Conservation (phyloP, 2,888 invertebrate genomes). For the Chouioia cunea region DNA sequence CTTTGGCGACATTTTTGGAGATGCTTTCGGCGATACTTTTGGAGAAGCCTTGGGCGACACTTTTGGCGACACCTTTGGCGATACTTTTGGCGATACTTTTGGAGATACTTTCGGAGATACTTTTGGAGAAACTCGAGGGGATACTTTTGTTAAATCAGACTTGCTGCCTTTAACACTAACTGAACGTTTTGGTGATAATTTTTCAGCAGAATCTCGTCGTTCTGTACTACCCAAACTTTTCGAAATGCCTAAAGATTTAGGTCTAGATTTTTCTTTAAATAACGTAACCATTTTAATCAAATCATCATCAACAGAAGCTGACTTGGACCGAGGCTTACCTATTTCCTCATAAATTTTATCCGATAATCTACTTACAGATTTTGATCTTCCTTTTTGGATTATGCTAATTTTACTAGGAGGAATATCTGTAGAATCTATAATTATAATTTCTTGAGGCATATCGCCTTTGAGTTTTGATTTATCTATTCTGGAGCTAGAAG, state of each 20-base stretch:
- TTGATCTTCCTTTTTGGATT: slow-evolving; percentile 65
- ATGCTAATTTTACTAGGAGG: slow-evolving; percentile 63
- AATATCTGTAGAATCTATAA: slow-evolving; percentile 65
- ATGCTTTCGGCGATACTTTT: slow-evolving; percentile 54
- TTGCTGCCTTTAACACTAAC: slow-evolving; percentile 71
- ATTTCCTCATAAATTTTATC: slow-evolving; percentile 62
- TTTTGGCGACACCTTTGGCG: slow-evolving; percentile 53
- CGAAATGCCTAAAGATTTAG: slow-evolving; percentile 65
- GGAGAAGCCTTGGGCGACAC: slow-evolving; percentile 50
- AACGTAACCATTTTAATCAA: slow-evolving; percentile 57
- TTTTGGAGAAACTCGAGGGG: slow-evolving; percentile 52
- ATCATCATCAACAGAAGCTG: slow-evolving; percentile 65
- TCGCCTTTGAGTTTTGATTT: slow-evolving; percentile 66
- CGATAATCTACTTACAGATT: slow-evolving; percentile 62
- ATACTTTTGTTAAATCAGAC: slow-evolving; percentile 66
- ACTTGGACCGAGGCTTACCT: slow-evolving; percentile 60
- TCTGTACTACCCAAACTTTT: slow-evolving; percentile 65
- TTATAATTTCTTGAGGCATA: slow-evolving; percentile 67
- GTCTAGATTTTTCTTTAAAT: slow-evolving; percentile 61
- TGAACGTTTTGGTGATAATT: slow-evolving; percentile 62
- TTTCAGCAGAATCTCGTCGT: slow-evolving; percentile 62
- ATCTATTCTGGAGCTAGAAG: slow-evolving; percentile 62
- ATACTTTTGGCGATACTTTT: slow-evolving; percentile 53
- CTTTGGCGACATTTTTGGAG: slow-evolving; percentile 56
- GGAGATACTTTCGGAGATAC: slow-evolving; percentile 52